phyloP scores from a whole-genome alignment of 2,797 vertebrate genomes.

The Takifugu ocellatus region DNA sequence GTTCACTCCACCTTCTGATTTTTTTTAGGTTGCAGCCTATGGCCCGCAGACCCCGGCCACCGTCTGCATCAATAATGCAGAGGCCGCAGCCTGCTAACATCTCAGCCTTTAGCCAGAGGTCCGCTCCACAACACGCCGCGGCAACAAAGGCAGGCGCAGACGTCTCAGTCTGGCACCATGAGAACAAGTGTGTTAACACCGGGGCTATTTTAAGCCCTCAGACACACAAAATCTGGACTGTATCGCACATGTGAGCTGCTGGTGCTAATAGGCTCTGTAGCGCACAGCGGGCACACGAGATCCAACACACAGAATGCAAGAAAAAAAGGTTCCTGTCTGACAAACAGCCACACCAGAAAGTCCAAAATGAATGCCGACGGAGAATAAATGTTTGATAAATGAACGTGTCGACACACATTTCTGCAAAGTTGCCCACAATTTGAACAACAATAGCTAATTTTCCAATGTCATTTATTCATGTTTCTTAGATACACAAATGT shows the following conservation, averaged over 20 bases:
- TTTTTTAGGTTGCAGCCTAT: constrained; percentile 51
- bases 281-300: constrained; percentile 1
- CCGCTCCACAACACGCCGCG: constrained; percentile 29
- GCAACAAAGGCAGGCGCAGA: constrained; percentile 35
- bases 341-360: no score
- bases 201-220: constrained; percentile 19
- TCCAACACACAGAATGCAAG: background rate
- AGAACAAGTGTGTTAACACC: constrained; percentile 23
- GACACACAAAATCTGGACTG: background rate
- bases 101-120: constrained; percentile 40
- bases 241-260: background rate
- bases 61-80: constrained; percentile 68
- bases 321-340: background rate
- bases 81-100: constrained; percentile 50
- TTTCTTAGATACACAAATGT: background rate
- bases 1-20: constrained; percentile 55
- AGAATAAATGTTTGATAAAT: no score
- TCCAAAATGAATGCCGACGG: background rate
- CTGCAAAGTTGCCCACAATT: no score
- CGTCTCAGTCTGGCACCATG: constrained; percentile 28
- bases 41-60: constrained; percentile 44
- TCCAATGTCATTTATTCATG: no score
- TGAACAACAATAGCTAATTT: no score
- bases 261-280: constrained; percentile 14
- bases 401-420: no score